These are phyloP conservation scores for Dynastes tityus DNA, from an alignment of 2,888 invertebrate genomes.

Conservation along the genomic window DNA sequence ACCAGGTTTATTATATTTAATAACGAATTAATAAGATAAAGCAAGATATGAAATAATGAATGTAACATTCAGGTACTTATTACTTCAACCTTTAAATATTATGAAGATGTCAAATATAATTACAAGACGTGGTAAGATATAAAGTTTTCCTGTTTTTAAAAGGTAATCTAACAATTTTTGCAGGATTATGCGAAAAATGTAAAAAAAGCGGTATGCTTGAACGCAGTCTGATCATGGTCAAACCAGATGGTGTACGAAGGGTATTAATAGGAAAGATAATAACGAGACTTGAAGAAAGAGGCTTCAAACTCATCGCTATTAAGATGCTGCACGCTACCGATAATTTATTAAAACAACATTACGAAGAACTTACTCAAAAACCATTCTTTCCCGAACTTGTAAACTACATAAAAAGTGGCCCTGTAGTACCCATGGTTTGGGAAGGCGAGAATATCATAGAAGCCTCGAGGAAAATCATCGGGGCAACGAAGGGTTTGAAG, in stretches of 20 bases:
- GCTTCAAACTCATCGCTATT: conserved; percentile 93
- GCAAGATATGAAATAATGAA: background rate
- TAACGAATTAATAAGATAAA: too few relatives aligned
- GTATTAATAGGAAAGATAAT: conserved; percentile 94
- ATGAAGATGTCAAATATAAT: background rate
- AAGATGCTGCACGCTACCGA: conserved; percentile 91
- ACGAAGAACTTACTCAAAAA: conserved; percentile 86
- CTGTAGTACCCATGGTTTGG: conserved; percentile 93
- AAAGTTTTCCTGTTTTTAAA: background rate
- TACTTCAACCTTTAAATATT: background rate
- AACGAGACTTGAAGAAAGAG: conserved; percentile 92
- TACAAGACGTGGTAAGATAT: background rate
- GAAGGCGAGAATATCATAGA: conserved; percentile 93
- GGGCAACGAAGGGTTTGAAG: conserved; percentile 95
- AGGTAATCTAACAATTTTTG: background rate
- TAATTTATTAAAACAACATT: conserved; percentile 88
- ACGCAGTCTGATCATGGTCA: conserved; percentile 92
- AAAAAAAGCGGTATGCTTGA: background rate
- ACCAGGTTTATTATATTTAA: too few relatives aligned
- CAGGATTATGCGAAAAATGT: background rate
- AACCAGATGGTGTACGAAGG: conserved; percentile 96
- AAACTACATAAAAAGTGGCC: conserved; percentile 79
- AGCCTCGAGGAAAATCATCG: conserved; percentile 93
- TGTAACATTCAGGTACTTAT: background rate
- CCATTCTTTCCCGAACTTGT: conserved; percentile 91